Percentiles rank a stretch among this genome's conserved stretches.
Conservation (phyloP, 2,888 invertebrate genomes). For the Leptinotarsa juncta region DNA sequence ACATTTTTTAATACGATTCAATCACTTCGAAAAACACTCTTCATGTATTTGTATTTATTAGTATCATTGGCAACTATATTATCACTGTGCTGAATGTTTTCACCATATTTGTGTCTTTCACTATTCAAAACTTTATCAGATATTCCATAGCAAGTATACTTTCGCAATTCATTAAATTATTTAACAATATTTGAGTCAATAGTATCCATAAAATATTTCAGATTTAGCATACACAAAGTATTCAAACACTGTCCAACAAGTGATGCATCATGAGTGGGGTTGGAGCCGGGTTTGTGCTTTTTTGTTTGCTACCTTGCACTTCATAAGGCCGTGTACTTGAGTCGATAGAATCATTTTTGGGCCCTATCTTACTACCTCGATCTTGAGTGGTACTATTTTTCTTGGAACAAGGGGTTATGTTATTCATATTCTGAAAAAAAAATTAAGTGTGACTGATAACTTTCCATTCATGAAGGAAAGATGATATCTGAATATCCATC, state of each 20-base stretch:
- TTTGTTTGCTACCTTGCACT: background rate
- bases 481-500: no score
- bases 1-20: no score
- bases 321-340: background rate
- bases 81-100: conserved; percentile 5
- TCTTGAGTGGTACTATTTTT: background rate
- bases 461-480: no score
- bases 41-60: background rate
- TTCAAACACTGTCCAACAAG: conserved; percentile 9
- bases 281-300: background rate
- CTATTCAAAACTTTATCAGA: background rate
- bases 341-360: conserved; percentile 4
- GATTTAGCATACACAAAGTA: background rate
- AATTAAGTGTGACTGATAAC: background rate
- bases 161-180: background rate
- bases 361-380: background rate
- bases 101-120: background rate
- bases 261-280: conserved; percentile 8
- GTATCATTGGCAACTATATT: conserved; percentile 11
- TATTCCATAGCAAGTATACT: background rate
- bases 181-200: background rate
- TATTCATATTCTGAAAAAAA: background rate
- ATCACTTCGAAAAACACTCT: conserved; percentile 6
- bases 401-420: background rate
- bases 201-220: background rate